Evolutionary conservation across 2,797 vertebrate species (phyloP).

Genomic region (Masticophis lateralis): DNA sequence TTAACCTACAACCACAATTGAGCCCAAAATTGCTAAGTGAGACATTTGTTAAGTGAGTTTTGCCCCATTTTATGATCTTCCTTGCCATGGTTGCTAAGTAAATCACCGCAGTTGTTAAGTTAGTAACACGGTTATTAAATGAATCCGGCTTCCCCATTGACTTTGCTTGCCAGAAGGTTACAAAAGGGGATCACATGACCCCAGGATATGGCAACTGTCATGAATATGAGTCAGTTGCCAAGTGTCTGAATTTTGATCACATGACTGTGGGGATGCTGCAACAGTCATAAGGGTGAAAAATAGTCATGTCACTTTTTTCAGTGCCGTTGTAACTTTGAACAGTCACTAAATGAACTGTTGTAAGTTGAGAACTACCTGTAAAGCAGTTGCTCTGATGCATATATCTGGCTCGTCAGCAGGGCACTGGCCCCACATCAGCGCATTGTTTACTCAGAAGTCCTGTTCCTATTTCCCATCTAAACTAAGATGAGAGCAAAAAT

Average conservation of each 20-base stretch:
- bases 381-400: not conserved
- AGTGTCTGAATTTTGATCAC: not conserved
- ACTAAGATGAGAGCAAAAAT: rapidly evolving
- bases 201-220: not conserved
- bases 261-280: not conserved
- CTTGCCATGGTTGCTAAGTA: not conserved
- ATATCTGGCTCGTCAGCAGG: not conserved
- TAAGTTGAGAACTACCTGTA: not conserved
- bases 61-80: not conserved
- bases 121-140: not conserved
- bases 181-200: not conserved
- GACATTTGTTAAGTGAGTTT: not conserved
- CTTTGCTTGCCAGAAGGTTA: not conserved
- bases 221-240: not conserved
- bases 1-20: not conserved
- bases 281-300: not conserved
- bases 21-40: not conserved
- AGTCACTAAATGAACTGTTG: not conserved
- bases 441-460: not conserved
- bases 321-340: not conserved
- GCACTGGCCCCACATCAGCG: not conserved
- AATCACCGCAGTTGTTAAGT: not conserved
- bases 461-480: not conserved
- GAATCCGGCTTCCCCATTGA: not conserved
- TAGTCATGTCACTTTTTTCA: not conserved